A percentile compares a stretch with the other conserved stretches of the same genome.
Conservation (phyloP, 2,888 invertebrate species). For the Hypselothyrea guttata region DNA sequence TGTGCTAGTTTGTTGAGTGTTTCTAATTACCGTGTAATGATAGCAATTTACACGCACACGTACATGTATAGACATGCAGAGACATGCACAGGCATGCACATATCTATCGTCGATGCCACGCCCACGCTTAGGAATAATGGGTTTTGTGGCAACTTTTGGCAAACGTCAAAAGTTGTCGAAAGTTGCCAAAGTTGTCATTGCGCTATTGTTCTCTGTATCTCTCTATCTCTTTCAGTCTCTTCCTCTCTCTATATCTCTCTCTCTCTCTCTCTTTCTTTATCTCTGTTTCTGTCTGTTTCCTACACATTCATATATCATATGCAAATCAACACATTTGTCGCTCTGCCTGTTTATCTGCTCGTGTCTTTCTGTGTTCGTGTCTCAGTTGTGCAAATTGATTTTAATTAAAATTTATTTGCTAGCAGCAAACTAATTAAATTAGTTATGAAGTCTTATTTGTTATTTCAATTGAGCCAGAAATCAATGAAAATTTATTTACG, state of each 20-base stretch:
- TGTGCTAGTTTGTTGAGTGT: constrained; percentile 54
- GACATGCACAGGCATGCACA: neutral
- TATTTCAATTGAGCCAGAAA: constrained; percentile 36
- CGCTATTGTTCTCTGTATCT: constrained; percentile 12
- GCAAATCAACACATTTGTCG: constrained; percentile 20
- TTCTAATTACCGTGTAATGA: constrained; percentile 74
- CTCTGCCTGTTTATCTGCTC: neutral
- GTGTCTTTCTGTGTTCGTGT: constrained; percentile 12
- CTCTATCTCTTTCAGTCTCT: neutral
- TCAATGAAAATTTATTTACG: constrained; percentile 51
- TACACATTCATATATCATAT: constrained; percentile 14
- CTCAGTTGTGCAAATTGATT: constrained; percentile 59
- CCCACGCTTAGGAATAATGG: constrained; percentile 65
- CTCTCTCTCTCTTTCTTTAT: too few species aligned
- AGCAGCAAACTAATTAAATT: constrained; percentile 51
- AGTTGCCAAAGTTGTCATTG: constrained; percentile 38
- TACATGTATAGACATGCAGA: neutral
- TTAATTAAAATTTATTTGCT: constrained; percentile 55
- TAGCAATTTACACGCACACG: constrained; percentile 52
- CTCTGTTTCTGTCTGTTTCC: neutral
- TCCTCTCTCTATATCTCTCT: neutral
- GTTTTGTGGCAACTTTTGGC: constrained; percentile 53
- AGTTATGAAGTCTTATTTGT: constrained; percentile 30
- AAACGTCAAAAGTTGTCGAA: constrained; percentile 47
- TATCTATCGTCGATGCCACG: neutral